Evolutionary conservation across 2,113 vertebrate genomes (phyloP).

Genomic region (Anseranas semipalmata): DNA sequence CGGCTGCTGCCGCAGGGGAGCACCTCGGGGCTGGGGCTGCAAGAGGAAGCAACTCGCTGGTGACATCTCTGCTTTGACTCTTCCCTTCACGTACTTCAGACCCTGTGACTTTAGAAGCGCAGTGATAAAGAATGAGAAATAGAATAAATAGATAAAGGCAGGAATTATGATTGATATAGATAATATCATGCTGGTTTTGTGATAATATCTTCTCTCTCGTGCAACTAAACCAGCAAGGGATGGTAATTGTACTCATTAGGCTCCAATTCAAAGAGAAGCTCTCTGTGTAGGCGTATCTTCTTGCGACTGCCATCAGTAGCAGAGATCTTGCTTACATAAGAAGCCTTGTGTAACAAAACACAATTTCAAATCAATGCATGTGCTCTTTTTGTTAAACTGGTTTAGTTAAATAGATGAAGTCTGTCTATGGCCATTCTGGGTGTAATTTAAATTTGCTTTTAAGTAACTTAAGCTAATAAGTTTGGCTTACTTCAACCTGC

Average conservation of each 20-base stretch:
- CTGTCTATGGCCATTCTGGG: neutral
- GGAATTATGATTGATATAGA: neutral
- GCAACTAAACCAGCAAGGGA: neutral
- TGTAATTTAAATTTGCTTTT: neutral
- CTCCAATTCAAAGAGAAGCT: neutral
- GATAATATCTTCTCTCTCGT: neutral
- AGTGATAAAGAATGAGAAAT: neutral
- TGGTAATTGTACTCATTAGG: neutral
- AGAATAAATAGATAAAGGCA: neutral
- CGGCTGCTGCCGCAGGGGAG: neutral
- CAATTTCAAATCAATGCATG: neutral
- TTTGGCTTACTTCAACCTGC: neutral
- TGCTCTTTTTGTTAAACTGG: neutral
- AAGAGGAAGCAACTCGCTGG: neutral
- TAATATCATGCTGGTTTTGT: neutral
- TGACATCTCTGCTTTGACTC: neutral
- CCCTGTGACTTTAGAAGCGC: neutral
- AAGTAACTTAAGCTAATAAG: neutral
- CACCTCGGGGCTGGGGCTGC: neutral
- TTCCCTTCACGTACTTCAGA: neutral
- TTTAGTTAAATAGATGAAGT: neutral
- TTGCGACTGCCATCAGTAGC: accelerated
- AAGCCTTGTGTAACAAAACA: neutral
- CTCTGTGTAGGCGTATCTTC: neutral
- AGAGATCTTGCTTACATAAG: neutral